A percentile compares a stretch with the other conserved stretches of the same genome.
phyloP scores from a whole-genome alignment of 2,888 invertebrate genomes.

The Xanthia icteritia region DNA sequence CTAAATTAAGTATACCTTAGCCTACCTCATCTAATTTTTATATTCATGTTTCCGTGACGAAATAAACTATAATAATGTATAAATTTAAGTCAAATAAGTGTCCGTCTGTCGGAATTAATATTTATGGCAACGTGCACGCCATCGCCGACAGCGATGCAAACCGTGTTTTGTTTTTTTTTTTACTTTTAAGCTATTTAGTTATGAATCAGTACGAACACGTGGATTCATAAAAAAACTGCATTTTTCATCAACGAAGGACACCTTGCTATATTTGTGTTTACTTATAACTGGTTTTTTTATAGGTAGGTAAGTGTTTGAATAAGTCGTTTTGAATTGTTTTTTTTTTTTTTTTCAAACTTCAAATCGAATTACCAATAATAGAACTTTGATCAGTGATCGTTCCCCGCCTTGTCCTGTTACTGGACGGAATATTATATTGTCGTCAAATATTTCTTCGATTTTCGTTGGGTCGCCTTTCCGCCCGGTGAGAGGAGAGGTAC shows the following conservation, averaged over 20 bases:
- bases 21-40: too few species aligned
- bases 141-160: constrained; percentile 2
- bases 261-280: constrained; percentile 7
- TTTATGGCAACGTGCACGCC: constrained; percentile 41
- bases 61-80: too few species aligned
- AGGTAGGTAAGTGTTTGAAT: neutral
- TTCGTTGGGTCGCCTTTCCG: too few species aligned
- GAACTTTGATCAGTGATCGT: too few species aligned
- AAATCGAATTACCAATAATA: too few species aligned
- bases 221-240: constrained; percentile 31
- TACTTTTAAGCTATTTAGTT: neutral
- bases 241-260: constrained; percentile 1
- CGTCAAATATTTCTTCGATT: too few species aligned
- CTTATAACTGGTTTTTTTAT: neutral
- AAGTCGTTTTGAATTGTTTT: neutral
- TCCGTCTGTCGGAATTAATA: constrained; percentile 28
- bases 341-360: too few species aligned
- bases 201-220: constrained; percentile 48
- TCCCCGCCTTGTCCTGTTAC: too few species aligned
- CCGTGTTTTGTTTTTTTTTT: neutral
- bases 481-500: too few species aligned
- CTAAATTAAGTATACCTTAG: too few species aligned
- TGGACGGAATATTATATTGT: too few species aligned
- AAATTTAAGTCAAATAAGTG: neutral
- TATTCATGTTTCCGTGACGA: too few species aligned